These are phyloP conservation scores for Drosophila sproati DNA, from an alignment of 1,140 invertebrate species.

Conservation along the genomic window DNA sequence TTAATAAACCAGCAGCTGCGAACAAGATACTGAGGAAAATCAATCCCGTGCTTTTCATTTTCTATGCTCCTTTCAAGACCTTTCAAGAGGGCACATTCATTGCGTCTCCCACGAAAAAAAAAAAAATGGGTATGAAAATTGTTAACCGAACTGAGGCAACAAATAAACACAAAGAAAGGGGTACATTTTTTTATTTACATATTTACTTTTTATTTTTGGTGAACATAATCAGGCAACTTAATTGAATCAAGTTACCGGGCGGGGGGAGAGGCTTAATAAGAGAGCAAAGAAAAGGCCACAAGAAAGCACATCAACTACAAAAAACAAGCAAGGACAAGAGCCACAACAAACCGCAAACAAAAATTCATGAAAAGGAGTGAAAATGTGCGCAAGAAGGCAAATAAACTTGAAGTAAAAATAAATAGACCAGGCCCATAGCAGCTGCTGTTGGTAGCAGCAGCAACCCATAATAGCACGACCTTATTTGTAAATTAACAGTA, in stretches of 20 bases:
- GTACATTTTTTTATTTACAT: slow-evolving; percentile 1
- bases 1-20: neutral
- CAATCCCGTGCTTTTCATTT: neutral
- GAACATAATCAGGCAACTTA: slow-evolving; percentile 79
- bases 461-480: slow-evolving; percentile 61
- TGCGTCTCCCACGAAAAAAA: slow-evolving; percentile 21
- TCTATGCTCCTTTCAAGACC: slow-evolving; percentile 33
- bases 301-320: slow-evolving; percentile 29
- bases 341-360: slow-evolving; percentile 26
- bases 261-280: slow-evolving; percentile 48
- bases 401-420: slow-evolving; percentile 79
- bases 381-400: slow-evolving; percentile 71
- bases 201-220: slow-evolving; percentile 50
- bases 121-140: slow-evolving; percentile 41
- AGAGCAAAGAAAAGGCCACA: slow-evolving; percentile 61
- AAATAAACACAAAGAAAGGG: slow-evolving; percentile 20
- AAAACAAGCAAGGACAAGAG: slow-evolving; percentile 29
- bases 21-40: neutral
- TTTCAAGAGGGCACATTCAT: slow-evolving; percentile 57
- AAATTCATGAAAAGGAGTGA: slow-evolving; percentile 54
- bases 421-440: slow-evolving; percentile 50
- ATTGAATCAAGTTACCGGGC: slow-evolving; percentile 68
- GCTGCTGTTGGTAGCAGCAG: slow-evolving; percentile 34
- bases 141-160: slow-evolving; percentile 12
- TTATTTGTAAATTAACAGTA: slow-evolving; percentile 81